Conservation (phyloP, 2,113 vertebrate genomes). For the Cavia porcellus region DNA sequence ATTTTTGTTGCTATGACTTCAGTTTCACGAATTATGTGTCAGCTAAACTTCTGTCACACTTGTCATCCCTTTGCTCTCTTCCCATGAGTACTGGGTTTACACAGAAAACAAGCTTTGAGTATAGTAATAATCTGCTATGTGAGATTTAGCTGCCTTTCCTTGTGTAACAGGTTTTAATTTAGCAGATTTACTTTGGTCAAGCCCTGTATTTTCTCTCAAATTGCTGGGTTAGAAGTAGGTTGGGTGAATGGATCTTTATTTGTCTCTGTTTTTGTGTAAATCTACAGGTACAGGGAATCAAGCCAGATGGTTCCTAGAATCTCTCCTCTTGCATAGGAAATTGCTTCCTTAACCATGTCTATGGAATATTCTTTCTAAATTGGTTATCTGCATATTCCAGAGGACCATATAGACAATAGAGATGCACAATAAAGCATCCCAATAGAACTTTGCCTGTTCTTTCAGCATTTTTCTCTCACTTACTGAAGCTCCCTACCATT, state of each 20-base stretch:
- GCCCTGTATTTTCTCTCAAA: constrained; percentile 20
- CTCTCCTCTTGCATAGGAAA: not conserved
- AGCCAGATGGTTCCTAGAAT: not conserved
- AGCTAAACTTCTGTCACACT: not conserved
- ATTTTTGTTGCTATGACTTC: not conserved
- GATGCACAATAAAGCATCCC: not conserved
- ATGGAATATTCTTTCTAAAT: not conserved
- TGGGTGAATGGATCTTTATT: not conserved
- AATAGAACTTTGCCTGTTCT: constrained; percentile 5
- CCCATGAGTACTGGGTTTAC: not conserved
- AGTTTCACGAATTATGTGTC: not conserved
- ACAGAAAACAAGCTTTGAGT: not conserved
- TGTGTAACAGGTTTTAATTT: not conserved
- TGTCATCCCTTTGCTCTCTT: not conserved
- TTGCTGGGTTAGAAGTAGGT: not conserved
- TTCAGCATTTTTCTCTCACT: not conserved
- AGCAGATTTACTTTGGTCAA: not conserved
- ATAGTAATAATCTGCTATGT: not conserved
- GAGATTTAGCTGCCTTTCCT: not conserved
- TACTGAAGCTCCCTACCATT: not conserved
- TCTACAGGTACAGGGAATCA: not conserved
- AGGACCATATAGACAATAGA: not conserved
- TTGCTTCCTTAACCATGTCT: constrained; percentile 3
- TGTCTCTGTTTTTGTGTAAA: not conserved
- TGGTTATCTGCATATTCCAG: constrained; percentile 15